Percentiles rank a stretch among this genome's conserved stretches.
Conservation (phyloP, 2,113 vertebrate species). For the Trogon surrucura region DNA sequence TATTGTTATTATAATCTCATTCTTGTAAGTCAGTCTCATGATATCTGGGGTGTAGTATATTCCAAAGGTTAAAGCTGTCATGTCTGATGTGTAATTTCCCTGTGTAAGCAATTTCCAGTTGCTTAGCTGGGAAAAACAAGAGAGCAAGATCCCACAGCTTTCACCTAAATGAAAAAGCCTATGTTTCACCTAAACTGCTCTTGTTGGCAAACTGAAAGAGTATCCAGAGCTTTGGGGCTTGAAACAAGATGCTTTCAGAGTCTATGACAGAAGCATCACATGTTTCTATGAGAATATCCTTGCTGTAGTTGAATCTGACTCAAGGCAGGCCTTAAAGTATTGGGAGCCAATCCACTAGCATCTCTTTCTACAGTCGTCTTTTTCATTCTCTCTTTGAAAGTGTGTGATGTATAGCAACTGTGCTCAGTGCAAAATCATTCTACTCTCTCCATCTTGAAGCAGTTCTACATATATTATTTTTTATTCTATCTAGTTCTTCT, state of each 20-base stretch:
- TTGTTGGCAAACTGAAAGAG: neutral
- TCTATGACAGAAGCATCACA: fast-evolving
- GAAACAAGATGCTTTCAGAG: neutral
- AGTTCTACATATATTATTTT: neutral
- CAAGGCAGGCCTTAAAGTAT: neutral
- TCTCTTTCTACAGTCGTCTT: neutral
- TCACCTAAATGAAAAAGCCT: neutral
- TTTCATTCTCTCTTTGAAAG: neutral
- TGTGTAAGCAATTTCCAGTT: slow-evolving; percentile 20
- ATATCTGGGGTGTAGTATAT: neutral
- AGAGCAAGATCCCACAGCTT: neutral
- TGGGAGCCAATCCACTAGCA: neutral
- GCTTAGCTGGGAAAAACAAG: neutral
- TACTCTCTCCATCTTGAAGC: neutral
- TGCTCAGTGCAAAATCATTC: neutral
- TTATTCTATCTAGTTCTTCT: slow-evolving; percentile 3
- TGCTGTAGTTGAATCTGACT: neutral
- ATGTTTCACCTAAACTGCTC: neutral
- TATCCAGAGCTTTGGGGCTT: neutral
- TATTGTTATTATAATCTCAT: slow-evolving; percentile 13
- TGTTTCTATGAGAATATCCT: neutral
- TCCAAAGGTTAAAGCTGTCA: slow-evolving; percentile 26
- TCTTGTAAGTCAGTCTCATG: neutral
- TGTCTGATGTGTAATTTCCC: neutral
- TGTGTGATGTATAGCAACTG: neutral